phyloP scores from a whole-genome alignment of 2,888 invertebrate species.

The Anoncus sp. region DNA sequence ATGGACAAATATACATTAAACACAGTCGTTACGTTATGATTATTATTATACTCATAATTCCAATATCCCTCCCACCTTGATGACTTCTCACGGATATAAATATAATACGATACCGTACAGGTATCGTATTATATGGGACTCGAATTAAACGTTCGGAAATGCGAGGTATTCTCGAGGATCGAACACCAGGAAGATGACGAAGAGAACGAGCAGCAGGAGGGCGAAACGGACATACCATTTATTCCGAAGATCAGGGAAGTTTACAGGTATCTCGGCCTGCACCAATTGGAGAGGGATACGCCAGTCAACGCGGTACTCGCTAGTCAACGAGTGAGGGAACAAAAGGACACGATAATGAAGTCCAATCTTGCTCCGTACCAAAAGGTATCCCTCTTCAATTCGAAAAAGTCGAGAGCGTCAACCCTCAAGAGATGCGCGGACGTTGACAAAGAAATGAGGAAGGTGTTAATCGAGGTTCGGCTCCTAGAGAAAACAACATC shows the following conservation, averaged over 20 bases:
- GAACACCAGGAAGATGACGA: background rate
- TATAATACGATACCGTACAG: too few relatives aligned
- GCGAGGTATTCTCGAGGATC: conserved; percentile 6
- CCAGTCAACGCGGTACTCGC: background rate
- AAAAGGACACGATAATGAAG: background rate
- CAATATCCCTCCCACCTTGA: too few relatives aligned
- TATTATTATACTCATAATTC: too few relatives aligned
- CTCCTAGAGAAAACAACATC: background rate
- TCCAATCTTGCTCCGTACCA: conserved; percentile 54
- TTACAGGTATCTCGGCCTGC: conserved; percentile 31
- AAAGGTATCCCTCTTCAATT: conserved; percentile 30
- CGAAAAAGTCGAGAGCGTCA: conserved; percentile 25
- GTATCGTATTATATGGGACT: too few relatives aligned
- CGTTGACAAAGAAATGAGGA: conserved; percentile 50
- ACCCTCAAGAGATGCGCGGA: conserved; percentile 56
- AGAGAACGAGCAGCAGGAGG: background rate
- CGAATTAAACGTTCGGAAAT: conserved; percentile 28
- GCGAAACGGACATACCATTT: conserved; percentile 12
- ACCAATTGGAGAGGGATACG: conserved; percentile 22
- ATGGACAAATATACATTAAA: too few relatives aligned
- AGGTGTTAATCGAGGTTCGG: background rate
- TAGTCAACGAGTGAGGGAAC: background rate
- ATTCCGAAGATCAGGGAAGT: conserved; percentile 27
- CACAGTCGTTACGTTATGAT: too few relatives aligned
- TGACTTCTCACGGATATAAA: too few relatives aligned